Conservation (phyloP, 2,113 vertebrate genomes). For the Equus przewalskii region DNA sequence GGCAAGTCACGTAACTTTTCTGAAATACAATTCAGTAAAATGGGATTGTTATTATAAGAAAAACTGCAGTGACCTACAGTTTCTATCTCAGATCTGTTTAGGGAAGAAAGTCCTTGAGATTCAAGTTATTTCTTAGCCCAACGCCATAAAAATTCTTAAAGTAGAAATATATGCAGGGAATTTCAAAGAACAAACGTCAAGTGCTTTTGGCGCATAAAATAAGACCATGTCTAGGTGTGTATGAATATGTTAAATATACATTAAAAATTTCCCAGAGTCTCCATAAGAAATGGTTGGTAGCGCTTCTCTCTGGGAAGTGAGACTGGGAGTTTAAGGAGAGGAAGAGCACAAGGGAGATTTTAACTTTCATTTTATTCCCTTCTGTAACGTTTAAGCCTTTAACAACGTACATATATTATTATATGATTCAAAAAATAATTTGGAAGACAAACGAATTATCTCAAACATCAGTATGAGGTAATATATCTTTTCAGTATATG, state of each 20-base stretch:
- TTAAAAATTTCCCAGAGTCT: constrained; percentile 56
- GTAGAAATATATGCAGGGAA: constrained; percentile 61
- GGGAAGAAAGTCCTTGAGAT: constrained; percentile 60
- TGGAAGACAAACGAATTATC: constrained; percentile 70
- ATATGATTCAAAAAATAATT: constrained; percentile 69
- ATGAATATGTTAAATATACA: constrained; percentile 75
- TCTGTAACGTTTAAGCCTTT: constrained; percentile 38
- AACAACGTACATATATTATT: constrained; percentile 61
- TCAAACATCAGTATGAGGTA: constrained; percentile 59
- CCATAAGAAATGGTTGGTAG: constrained; percentile 50
- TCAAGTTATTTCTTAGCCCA: constrained; percentile 56
- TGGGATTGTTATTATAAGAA: constrained; percentile 6
- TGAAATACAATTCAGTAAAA: constrained; percentile 60
- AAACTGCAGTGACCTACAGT: constrained; percentile 35
- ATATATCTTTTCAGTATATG: constrained; percentile 45
- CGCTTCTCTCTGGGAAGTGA: constrained; percentile 49
- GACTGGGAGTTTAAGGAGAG: constrained; percentile 10
- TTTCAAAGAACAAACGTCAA: constrained; percentile 74
- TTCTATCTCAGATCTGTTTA: constrained; percentile 23
- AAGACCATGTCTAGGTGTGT: constrained; percentile 35
- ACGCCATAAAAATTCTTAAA: constrained; percentile 75
- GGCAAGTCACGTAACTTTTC: neutral
- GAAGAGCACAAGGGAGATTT: constrained; percentile 36
- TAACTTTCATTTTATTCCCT: constrained; percentile 43
- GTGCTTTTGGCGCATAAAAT: constrained; percentile 57